Evolutionary conservation across 2,797 vertebrate genomes (phyloP).

Genomic region (Zenarchopterus dispar): DNA sequence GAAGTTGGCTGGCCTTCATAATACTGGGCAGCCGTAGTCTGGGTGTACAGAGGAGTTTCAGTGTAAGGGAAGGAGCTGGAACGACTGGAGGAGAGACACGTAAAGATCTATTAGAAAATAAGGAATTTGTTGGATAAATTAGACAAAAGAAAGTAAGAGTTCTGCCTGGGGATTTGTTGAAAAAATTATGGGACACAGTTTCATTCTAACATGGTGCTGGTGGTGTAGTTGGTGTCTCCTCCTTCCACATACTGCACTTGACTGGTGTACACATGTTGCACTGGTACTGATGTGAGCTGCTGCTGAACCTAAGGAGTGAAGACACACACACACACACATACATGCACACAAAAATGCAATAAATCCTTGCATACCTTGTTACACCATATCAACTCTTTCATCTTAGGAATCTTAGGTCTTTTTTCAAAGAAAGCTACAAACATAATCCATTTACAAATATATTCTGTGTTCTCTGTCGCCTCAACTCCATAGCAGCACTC

Average conservation of each 20-base stretch:
- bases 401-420: background rate
- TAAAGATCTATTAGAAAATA: constrained; percentile 28
- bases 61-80: constrained; percentile 89
- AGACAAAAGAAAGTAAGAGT: background rate
- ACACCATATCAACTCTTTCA: background rate
- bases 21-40: constrained; percentile 85
- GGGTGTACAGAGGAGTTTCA: constrained; percentile 89
- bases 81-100: constrained; percentile 78
- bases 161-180: background rate
- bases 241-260: constrained; percentile 96
- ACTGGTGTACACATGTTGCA: constrained; percentile 91
- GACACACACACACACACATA: constrained; percentile 4
- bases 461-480: constrained; percentile 7
- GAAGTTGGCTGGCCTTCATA: constrained; percentile 87
- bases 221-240: constrained; percentile 88
- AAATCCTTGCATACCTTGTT: constrained; percentile 1
- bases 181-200: background rate
- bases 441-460: constrained; percentile 6
- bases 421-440: constrained; percentile 1
- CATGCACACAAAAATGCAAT: constrained; percentile 28
- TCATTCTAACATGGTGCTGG: constrained; percentile 90
- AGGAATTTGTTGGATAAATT: background rate
- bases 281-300: constrained; percentile 91
- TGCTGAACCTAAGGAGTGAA: constrained; percentile 74
- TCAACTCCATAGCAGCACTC: constrained; percentile 19